A percentile compares a stretch with the other conserved stretches of the same genome.
These are phyloP conservation scores for Empidonax alnorum DNA, from an alignment of 2,113 vertebrate species.

Conservation along the genomic window DNA sequence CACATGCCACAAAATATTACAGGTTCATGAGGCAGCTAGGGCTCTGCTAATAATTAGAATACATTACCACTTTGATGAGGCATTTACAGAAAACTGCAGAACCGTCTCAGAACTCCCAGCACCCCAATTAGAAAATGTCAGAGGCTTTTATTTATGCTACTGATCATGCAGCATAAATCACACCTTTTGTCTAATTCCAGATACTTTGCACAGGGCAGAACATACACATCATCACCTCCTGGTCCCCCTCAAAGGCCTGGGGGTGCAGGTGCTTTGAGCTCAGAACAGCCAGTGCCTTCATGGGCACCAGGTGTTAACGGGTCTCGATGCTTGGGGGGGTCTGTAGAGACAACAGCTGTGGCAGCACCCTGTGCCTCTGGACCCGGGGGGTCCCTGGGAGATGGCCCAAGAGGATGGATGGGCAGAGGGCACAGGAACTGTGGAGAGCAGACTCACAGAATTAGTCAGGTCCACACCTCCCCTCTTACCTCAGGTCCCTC, in stretches of 20 bases:
- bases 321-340: fast-evolving
- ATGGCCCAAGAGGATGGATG: not conserved
- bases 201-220: not conserved
- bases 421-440: not conserved
- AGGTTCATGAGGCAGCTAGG: not conserved
- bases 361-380: not conserved
- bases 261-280: not conserved
- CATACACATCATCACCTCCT: fast-evolving
- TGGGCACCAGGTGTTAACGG: fast-evolving
- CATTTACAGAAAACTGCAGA: slow-evolving; percentile 30
- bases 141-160: not conserved
- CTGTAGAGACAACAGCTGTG: too few relatives aligned
- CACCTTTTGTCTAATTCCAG: not conserved
- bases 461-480: not conserved
- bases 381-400: not conserved
- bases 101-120: not conserved
- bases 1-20: slow-evolving; percentile 48
- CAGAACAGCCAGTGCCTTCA: not conserved
- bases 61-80: slow-evolving; percentile 49
- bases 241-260: not conserved
- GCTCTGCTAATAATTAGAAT: slow-evolving; percentile 50
- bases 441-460: not conserved
- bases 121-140: slow-evolving; percentile 21
- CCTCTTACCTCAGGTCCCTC: not conserved
- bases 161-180: not conserved